Evolutionary conservation across 2,888 invertebrate species (phyloP), one percentile per base, ranked within the genome.

Genomic region (Helleia helle): DNA sequence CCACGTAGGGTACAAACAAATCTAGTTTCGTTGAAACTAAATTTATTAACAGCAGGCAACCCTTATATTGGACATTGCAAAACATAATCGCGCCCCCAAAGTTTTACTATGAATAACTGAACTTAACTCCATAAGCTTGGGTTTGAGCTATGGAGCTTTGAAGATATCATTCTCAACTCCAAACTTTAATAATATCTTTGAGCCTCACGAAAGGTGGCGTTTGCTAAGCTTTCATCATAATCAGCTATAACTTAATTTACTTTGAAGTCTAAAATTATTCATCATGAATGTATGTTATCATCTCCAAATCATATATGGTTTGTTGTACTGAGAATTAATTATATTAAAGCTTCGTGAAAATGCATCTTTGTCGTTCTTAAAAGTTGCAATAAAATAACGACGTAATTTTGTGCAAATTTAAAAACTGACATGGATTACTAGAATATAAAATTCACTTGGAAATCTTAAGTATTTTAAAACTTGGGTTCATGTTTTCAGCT

Each of bases 21-120:
- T 18, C 34, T 12, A 12, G 18, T 22, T 34, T 6, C 22, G 8
- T 8, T 5, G 49, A 41, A 48, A 44, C 40, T 41, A 43, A 50
- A 52, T 54, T 49, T 54, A 53, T 50, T 41, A 48, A 46, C 43
- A 36, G 34, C 28, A n/a, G 47, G 40, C 45, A 43, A 25, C 29
- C 38, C 40, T 48, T 49, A 55, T 52, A 56, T 55, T 52, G 51
- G 53, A 50, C 52, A 48, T 50, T 44, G 42, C 39, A 42, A 44
- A 50, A 49, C 41, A 50, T 53, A 49, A 52, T 52, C 49, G 47
- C 50, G 30, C 36, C 46, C 45, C 44, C 28, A 43, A 55, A 55
- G 48, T 58, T 58, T 43, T 38, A 41, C 51, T 50, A 51, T 54
- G 52, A 53, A 54, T 56, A 55, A 54, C 54, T 42, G 44, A 45